Percentiles rank a stretch among this genome's conserved stretches.
These are phyloP conservation scores for Osedax frankpressi DNA, from an alignment of 2,888 invertebrate species.

Conservation along the genomic window DNA sequence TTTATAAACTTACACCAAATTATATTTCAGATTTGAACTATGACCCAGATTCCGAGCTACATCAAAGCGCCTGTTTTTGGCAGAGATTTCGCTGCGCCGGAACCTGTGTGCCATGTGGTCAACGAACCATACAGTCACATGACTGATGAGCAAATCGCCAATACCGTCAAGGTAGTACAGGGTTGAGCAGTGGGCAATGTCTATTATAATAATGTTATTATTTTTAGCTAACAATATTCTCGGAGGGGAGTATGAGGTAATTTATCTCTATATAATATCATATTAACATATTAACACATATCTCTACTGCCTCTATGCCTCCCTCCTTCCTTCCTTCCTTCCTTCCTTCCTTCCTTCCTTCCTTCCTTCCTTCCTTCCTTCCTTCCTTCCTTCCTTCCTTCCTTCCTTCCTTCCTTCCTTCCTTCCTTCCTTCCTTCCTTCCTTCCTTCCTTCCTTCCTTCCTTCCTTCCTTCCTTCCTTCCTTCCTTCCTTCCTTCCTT, in stretches of 20 bases:
- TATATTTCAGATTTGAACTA: no score
- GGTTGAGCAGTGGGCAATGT: no score
- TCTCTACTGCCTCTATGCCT: no score
- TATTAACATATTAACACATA: neutral
- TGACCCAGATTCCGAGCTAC: neutral
- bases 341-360: constrained; percentile 1
- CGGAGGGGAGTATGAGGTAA: no score
- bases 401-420: neutral
- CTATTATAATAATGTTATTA: no score
- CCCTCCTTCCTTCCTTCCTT: constrained; percentile 1
- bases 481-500: neutral
- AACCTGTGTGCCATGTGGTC: constrained; percentile 37
- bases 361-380: neutral
- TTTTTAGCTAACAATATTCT: no score
- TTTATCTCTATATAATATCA: no score
- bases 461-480: neutral
- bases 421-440: neutral
- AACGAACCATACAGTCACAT: constrained; percentile 41
- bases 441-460: neutral
- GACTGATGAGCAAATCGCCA: constrained; percentile 37
- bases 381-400: neutral
- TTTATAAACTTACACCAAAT: no score
- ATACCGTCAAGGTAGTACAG: constrained; percentile 30
- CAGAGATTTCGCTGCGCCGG: constrained; percentile 32
- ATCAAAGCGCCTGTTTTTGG: neutral